phyloP scores from a whole-genome alignment of 2,113 vertebrate species.

The Hippocampus barbouri region DNA sequence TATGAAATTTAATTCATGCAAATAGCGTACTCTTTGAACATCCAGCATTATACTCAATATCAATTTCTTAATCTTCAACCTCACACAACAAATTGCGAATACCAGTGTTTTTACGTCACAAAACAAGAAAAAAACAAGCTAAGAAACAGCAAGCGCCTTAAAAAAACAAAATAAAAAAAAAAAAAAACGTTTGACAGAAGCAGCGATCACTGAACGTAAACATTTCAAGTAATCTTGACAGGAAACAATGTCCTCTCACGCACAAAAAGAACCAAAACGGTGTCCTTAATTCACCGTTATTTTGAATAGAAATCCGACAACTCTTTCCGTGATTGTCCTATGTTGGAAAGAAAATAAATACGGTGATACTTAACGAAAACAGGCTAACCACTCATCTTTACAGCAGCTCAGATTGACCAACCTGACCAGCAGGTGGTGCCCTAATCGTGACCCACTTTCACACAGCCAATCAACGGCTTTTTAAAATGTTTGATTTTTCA shows the following conservation, averaged over 20 bases:
- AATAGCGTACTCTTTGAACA: background rate
- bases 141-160: background rate
- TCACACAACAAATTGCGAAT: background rate
- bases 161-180: background rate
- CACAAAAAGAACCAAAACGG: background rate
- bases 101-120: background rate
- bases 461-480: background rate
- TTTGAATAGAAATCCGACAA: background rate
- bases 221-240: background rate
- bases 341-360: background rate
- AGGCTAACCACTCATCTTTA: background rate
- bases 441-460: conserved; percentile 13
- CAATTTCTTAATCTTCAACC: background rate
- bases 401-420: background rate
- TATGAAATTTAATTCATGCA: background rate
- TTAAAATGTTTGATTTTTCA: background rate
- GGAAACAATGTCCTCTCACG: background rate
- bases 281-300: background rate
- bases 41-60: background rate
- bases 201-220: conserved; percentile 2
- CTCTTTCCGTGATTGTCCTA: background rate
- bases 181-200: background rate
- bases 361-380: background rate
- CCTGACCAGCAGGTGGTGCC: conserved; percentile 59
- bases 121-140: background rate